A percentile compares a stretch with the other conserved stretches of the same genome.
Evolutionary conservation across 1,140 invertebrate species (phyloP).

Genomic region (Frieseomelitta varia): DNA sequence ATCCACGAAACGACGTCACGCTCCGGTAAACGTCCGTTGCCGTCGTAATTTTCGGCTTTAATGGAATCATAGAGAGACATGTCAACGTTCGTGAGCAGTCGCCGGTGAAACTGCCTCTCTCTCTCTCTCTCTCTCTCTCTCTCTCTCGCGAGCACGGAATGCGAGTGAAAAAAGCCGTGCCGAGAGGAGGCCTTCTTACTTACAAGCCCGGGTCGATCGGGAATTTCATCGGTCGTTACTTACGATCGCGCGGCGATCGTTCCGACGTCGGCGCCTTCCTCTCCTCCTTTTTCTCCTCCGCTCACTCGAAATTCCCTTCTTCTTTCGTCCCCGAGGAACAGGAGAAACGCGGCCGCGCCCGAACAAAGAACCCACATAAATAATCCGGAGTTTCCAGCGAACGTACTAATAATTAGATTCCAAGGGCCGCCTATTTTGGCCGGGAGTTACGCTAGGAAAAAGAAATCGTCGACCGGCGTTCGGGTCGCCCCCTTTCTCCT

Average conservation of each 20-base stretch:
- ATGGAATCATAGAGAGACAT: neutral
- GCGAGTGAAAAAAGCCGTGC: conserved; percentile 13
- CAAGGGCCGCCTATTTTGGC: conserved; percentile 69
- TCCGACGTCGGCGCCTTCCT: conserved; percentile 23
- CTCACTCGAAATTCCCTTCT: conserved; percentile 2
- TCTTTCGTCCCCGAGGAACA: neutral
- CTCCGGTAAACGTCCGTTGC: neutral
- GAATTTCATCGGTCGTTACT: conserved; percentile 32
- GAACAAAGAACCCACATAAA: conserved; percentile 66
- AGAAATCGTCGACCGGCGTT: conserved; percentile 47
- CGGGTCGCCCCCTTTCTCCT: conserved; percentile 17
- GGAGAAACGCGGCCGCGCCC: conserved; percentile 35
- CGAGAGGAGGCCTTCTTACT: neutral
- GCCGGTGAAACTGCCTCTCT: too few species aligned
- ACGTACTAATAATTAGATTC: conserved; percentile 70
- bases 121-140: too few species aligned
- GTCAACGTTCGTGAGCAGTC: neutral
- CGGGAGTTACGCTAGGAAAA: conserved; percentile 65
- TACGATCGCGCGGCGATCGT: conserved; percentile 33
- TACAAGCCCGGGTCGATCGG: conserved; percentile 31
- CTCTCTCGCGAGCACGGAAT: neutral
- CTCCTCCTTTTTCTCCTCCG: neutral
- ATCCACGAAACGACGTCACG: neutral
- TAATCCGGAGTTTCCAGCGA: conserved; percentile 59
- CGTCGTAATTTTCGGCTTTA: conserved; percentile 2